Evolutionary conservation across 2,797 vertebrate genomes (phyloP), one percentile per base, ranked within the genome.

Genomic region (Chloroceryle amazona): DNA sequence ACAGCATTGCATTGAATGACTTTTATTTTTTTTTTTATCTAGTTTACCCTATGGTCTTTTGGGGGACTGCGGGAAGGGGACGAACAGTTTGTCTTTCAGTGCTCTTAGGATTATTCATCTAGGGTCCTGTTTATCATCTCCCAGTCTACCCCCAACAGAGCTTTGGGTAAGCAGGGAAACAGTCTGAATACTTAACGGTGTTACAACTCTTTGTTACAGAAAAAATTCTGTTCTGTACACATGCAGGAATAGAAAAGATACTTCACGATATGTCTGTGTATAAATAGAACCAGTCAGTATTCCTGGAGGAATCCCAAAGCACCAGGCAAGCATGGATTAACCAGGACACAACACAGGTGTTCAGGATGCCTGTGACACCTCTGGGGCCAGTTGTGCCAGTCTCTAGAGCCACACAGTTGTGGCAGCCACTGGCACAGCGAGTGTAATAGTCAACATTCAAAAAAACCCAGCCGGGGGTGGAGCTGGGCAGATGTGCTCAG

Each of bases 401-500:
- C 57, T 58, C 54, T 29, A 58, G 75, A 81, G 70, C 11, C 85
- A 57, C 49, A 22, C 1, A 1, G 46, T 46, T 81, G 25, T 5
- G 4, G 33, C 13, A 90, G 75, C 62, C 72, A 88, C 49, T 47
- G 46, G 82, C 54, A 65, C n/a, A 71, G 51, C 57, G 42, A 46
- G 15, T 0, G 0, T 39, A 46, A 63, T 15, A 66, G 73, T 10
- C 85, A 90, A 74, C 26, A 25, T 35, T 81, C 49, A 49, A 25
- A 88, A 94, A 72, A 14, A 62, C 58, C 46, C 87, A 86, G 85
- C 60, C 66, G 67, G 37, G 54, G 57, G 31, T 86, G 70, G 68
- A 90, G 62, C 66, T 62, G 80, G 75, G 85, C 91, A 95, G 90
- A 93, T 88, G 76, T 88, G 90, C 90, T 81, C 93, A 81, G 88